Base-by-base conservation (phyloP, 2,888 invertebrate species). In the Calameuta filiformis region DNA sequence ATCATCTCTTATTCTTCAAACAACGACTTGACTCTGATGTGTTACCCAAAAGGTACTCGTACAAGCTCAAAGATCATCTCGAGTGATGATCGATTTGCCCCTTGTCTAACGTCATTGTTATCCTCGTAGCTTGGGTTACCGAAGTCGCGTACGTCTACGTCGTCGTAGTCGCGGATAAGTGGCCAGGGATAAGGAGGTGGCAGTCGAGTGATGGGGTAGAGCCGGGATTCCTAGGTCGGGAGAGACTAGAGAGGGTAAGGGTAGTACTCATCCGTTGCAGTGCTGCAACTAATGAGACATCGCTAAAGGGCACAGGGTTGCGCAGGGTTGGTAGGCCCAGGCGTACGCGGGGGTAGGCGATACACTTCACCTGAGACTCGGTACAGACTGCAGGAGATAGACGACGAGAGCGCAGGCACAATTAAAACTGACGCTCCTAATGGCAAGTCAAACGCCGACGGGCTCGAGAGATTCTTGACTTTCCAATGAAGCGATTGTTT, bases 341-440 rank as follows among this genome's bases (percentile, higher is more conserved):
- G 76, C 77, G 81, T 86, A 87, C 88, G 88, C 82, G 87, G 84
- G 85, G 87, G 85, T 85, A 87, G 87, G 88, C 90, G 88, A 91
- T 90, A 90, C 89, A 90, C 90, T 90, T 89, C 90, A 90, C 90
- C 90, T 90, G 90, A 90, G 90, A 90, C 88, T 86, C 85, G 86
- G 83, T 83, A 86, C 85, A 83, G 89, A 87, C 85, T 88, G 88
- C 86, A 85, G 82, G 87, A 89, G 89, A 90, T 87, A 86, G 89
- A 87, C 86, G 84, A 84, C 80, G 82, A 84, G 76, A 87, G 88
- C 88, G 88, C 88, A 89, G 89, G 89, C 89, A 91, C 91, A 91
- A 91, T 91, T 91, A 91, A 91, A 91, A 91, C 91, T 91, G 91
- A 91, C 91, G 91, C 90, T 90, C 88, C 91, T 91, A 91, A 91